Base-by-base conservation (phyloP, 2,797 vertebrate genomes). In the Microcaecilia unicolor region DNA sequence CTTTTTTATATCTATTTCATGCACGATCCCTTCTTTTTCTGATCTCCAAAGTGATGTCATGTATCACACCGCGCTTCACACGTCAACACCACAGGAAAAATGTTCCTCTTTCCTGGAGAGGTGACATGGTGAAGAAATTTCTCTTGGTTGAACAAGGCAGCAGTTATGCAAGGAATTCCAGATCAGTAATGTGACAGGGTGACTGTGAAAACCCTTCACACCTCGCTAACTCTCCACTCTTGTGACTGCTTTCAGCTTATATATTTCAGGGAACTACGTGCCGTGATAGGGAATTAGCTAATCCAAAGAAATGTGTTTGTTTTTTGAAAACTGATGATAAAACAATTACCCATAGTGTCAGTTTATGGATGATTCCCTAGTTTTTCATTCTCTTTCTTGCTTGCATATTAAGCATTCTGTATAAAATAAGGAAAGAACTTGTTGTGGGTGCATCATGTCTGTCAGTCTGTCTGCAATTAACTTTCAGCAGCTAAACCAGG, bases 11-110 rank as follows among this genome's bases (percentile, higher is more conserved):
- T n/a, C n/a, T n/a, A n/a, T n/a, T 38, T 10, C 8, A 6, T 9
- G 18, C 15, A 44, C 47, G 20, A 30, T 48, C 48, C 53, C 36
- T 14, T 18, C 37, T 9, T 18, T 19, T 9, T 8, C 39, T 36
- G 18, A 34, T 48, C 51, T 51, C 54, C 47, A 69, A 33, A n/a
- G 41, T 60, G 67, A 72, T 65, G 68, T 70, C 61, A 66, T 51
- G 41, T 32, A 42, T 48, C 30, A 28, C 40, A 54, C 25, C n/a
- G 22, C 3, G 24, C 28, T 27, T 48, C 43, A 55, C 57, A 61
- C 53, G 25, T 66, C 57, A 61, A 61, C 55, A 40, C 62, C 1
- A 8, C 15, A 26, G 2, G 33, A 24, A 19, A 10, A 26, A 55
- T 44, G 41, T 39, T 18, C 34, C 40, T 37, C 31, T 51, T 66